Evolutionary conservation across 2,797 vertebrate genomes (phyloP), one percentile per base, ranked within the genome.

Genomic region (Hozukius guyotensis): DNA sequence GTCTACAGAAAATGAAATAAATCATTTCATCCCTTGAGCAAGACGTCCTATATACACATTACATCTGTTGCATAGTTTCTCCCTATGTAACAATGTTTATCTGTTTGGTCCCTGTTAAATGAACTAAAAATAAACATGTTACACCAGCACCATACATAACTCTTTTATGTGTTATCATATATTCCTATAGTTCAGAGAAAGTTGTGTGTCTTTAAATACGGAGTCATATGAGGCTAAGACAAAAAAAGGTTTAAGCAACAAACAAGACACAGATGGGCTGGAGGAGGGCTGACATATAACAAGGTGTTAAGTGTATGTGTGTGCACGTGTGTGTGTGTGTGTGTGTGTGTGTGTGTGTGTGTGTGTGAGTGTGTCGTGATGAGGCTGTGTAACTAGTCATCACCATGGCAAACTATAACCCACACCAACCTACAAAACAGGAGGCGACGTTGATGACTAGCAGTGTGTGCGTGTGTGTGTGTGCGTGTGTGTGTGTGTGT

Each of bases 221-320:
- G 42, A 78, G 66, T 31, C 59, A 32, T 22, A 13, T 56, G 63
- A 77, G 67, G 55, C 20, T 63, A 78, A 60, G 53, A 82, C 29
- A 59, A 55, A 81, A 83, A 77, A 79, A 75, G 67, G 75, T 84
- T 87, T 57, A 84, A 74, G 75, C 38, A 72, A 84, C 76, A 90
- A 89, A 87, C 83, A 78, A 81, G 83, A 72, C 84, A 78, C 94
- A 95, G 94, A 94, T 93, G 94, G 93, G 80, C 65, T 70, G 91
- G 90, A 92, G 93, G 93, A 93, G 88, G 88, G 56, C 81, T 88
- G 92, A 93, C 90, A 87, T 86, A 86, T 82, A 89, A 82, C 85
- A 89, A 89, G 87, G 88, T 87, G 90, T 80, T 81, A 77, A 85
- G 75, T 77, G 53, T 77, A 7, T 69, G 80, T 80, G 81, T 77